Conservation (phyloP, 1,140 invertebrate species). For the Cyphomyrmex costatus region DNA sequence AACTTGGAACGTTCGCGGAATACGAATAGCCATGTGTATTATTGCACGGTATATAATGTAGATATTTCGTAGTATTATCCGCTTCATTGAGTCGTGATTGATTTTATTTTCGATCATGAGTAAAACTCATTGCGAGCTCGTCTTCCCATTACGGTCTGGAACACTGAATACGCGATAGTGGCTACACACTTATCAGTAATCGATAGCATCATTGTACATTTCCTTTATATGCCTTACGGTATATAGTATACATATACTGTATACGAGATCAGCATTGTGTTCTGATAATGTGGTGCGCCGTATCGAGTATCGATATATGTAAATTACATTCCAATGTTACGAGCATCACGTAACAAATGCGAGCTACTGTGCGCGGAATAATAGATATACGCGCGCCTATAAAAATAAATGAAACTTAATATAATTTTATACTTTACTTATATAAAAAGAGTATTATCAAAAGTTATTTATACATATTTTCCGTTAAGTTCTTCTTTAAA, state of each 20-base stretch:
- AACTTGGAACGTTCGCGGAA: slow-evolving; percentile 18
- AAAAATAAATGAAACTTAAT: background rate
- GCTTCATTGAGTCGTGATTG: background rate
- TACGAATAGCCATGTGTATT: background rate
- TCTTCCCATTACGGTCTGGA: slow-evolving; percentile 15
- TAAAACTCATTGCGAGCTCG: background rate
- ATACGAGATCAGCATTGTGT: background rate
- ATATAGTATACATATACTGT: background rate
- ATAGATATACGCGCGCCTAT: background rate
- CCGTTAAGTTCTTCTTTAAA: background rate
- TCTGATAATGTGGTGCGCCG: background rate
- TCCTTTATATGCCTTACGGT: slow-evolving; percentile 25
- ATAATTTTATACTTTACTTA: background rate
- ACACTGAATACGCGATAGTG: background rate
- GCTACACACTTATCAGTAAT: slow-evolving; percentile 28
- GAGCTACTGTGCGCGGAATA: background rate
- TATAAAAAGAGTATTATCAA: background rate
- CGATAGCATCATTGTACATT: slow-evolving; percentile 39
- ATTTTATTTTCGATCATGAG: slow-evolving; percentile 19
- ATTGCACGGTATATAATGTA: background rate
- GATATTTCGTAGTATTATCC: slow-evolving; percentile 11
- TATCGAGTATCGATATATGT: slow-evolving; percentile 31
- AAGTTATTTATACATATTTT: background rate
- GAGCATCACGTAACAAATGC: slow-evolving; percentile 12
- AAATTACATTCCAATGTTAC: slow-evolving; percentile 31